phyloP scores from a whole-genome alignment of 2,113 vertebrate genomes.

The Anthoscopus minutus region DNA sequence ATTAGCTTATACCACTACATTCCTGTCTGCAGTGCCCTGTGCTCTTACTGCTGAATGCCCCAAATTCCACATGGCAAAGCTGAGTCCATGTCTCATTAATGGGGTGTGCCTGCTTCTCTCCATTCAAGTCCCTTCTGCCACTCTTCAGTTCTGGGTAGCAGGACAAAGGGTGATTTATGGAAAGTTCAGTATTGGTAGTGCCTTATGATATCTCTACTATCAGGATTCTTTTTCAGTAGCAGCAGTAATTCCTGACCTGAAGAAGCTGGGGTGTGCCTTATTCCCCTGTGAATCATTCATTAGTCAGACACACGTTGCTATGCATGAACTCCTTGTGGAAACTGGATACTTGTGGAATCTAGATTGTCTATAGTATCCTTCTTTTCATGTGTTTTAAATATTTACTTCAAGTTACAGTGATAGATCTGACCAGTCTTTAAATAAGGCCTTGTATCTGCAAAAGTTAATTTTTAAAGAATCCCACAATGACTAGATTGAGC shows the following conservation, averaged over 20 bases:
- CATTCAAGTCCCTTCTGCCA: neutral
- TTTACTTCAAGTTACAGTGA: neutral
- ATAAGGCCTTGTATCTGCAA: neutral
- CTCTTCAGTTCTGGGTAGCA: neutral
- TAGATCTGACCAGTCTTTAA: neutral
- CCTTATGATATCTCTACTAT: neutral
- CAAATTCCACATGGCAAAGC: neutral
- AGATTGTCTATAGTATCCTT: neutral
- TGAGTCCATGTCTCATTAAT: neutral
- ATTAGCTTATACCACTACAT: neutral
- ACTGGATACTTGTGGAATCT: neutral
- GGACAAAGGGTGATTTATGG: neutral
- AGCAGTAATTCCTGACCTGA: neutral
- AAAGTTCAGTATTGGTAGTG: neutral
- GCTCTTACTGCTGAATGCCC: neutral
- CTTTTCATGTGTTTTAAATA: neutral
- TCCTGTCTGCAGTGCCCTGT: neutral
- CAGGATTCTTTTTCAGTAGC: neutral
- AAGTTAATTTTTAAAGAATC: neutral
- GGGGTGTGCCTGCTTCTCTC: neutral
- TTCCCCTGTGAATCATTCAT: conserved; percentile 18
- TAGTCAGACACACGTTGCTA: neutral
- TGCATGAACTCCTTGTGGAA: neutral
- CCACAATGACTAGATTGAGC: too few species aligned
- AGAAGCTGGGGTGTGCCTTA: neutral